Conservation (phyloP, 1,140 invertebrate species). For the Cherax quadricarinatus region DNA sequence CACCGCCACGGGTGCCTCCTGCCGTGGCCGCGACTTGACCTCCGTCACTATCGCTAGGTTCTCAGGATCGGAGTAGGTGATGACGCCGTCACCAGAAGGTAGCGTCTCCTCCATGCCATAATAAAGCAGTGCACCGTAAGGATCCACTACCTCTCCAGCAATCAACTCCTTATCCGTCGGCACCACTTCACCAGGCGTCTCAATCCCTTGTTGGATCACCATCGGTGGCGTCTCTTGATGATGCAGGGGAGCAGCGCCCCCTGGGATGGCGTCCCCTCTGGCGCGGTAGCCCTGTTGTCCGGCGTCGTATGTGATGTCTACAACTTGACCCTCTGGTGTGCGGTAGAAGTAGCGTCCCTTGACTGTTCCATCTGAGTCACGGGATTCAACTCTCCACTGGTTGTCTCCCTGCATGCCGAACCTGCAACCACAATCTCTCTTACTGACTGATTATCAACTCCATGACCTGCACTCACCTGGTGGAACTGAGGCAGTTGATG, state of each 20-base stretch:
- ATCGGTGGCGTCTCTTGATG: neutral
- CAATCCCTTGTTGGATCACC: neutral
- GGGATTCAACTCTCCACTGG: constrained; percentile 63
- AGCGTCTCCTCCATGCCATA: neutral
- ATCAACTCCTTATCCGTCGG: neutral
- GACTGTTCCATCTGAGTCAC: constrained; percentile 58
- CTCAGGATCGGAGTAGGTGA: constrained; percentile 36
- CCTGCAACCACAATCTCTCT: constrained; percentile 2
- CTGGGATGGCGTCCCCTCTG: constrained; percentile 55
- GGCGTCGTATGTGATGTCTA: constrained; percentile 51
- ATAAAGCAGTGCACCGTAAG: constrained; percentile 41
- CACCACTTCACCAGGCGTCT: neutral
- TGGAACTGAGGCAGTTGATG: too few relatives aligned
- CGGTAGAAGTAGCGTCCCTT: constrained; percentile 46
- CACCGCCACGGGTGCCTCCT: constrained; percentile 4
- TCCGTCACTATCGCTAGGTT: constrained; percentile 51
- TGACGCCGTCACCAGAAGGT: constrained; percentile 41
- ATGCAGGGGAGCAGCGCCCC: constrained; percentile 40
- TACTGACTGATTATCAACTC: neutral
- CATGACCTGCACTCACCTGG: neutral
- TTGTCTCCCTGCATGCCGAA: constrained; percentile 63
- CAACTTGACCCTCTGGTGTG: constrained; percentile 48
- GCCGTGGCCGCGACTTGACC: neutral
- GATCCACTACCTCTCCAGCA: neutral
- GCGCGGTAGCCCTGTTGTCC: constrained; percentile 57